Evolutionary conservation across 2,888 invertebrate genomes (phyloP), one percentile per base, ranked within the genome.

Genomic region (Tuberolachnus salignus): DNA sequence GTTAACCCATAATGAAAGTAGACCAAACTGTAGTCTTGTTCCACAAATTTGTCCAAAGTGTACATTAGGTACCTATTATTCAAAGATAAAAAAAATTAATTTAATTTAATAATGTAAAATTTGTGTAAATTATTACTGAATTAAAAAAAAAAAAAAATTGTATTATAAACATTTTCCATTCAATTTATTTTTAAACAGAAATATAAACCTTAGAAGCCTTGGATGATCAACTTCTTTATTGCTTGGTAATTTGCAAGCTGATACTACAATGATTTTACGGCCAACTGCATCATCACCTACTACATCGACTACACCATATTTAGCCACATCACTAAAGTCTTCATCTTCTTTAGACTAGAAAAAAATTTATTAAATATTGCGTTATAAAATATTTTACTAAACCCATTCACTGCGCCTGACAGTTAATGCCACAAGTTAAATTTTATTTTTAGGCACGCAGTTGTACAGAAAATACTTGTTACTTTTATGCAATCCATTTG

Each of bases 1-100:
- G 92, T 93, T 64, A 99, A 89, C 16, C 99, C 99, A 87, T 94
- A 94, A 87, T 99, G 99, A 85, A 99, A 97, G 86, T 99, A 99
- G 3, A 99, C 94, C 81, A 99, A 89, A 84, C 95, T 95, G 87
- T 99, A 99, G 86, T 99, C 99, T 86, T 96, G 96, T 86, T 99
- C 97, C 81, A 99, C 99, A 86, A 95, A 98, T 85, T 94, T 94
- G 87, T 98, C 97, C 86, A 99, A 88, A 69, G 97, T 97, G 86
- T 92, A 92, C 87, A 93, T 94, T 83, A 98, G 89, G 87, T 95
- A 97, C 86, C 98, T 97, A 84, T 59, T 42, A n/a, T 44, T 23
- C n/a, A n/a, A n/a, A n/a, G 42, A 59, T 26, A 55, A 16, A 57
- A 11, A 23, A 16, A 69, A 53, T 53, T 69, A 34, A 23, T 8